Evolutionary conservation across 2,113 vertebrate species (phyloP).

Genomic region (Tenrec ecaudatus): DNA sequence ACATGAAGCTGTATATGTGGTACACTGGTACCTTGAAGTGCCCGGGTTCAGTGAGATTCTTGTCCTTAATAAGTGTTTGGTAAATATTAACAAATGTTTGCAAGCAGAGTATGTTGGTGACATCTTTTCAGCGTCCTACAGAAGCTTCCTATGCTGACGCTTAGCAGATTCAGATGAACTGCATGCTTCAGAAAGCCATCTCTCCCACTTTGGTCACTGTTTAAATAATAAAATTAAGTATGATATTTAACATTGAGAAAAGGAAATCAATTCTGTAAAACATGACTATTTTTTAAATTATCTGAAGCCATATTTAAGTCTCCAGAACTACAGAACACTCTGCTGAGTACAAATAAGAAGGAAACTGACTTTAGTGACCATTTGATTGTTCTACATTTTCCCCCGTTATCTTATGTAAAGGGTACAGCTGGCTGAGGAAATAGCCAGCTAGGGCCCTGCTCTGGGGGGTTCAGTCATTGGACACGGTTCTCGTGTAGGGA

Average conservation of each 20-base stretch:
- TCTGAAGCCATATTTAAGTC: slow-evolving; percentile 9
- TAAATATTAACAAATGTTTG: background rate
- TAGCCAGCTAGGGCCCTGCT: background rate
- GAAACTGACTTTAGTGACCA: background rate
- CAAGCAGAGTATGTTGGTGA: background rate
- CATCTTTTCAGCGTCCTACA: background rate
- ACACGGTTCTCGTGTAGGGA: slow-evolving; percentile 10
- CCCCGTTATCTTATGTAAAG: slow-evolving; percentile 17
- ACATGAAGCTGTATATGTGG: background rate
- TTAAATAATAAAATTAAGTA: slow-evolving; percentile 52
- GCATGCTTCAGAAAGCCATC: slow-evolving; percentile 37
- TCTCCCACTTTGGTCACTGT: slow-evolving; percentile 23
- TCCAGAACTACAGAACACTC: background rate
- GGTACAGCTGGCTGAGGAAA: slow-evolving; percentile 26
- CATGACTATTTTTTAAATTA: background rate
- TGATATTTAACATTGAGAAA: slow-evolving; percentile 17
- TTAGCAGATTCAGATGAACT: background rate
- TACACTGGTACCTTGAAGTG: background rate
- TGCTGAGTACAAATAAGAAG: background rate
- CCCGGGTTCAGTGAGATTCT: background rate
- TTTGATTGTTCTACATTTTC: background rate
- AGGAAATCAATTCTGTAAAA: background rate
- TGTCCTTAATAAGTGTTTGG: background rate
- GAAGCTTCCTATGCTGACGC: slow-evolving; percentile 13
- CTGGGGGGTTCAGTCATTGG: slow-evolving; percentile 41